Evolutionary conservation across 1,140 invertebrate genomes (phyloP).

Genomic region (Gerris buenoi): DNA sequence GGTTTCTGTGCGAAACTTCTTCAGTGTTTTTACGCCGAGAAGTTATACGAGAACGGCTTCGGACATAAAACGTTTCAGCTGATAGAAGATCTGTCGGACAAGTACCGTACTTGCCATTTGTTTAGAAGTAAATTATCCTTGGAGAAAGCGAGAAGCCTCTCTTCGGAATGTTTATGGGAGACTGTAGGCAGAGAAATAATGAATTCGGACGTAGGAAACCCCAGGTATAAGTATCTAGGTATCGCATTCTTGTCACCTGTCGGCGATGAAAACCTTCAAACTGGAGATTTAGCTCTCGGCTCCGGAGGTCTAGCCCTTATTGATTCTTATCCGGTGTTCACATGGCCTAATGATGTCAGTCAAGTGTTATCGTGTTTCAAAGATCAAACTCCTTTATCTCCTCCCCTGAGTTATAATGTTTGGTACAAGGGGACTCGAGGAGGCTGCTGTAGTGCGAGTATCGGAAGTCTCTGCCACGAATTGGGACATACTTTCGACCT

Average conservation of each 20-base stretch:
- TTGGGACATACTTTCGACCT: slow-evolving; percentile 88
- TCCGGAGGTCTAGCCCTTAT: slow-evolving; percentile 80
- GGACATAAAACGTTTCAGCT: not conserved
- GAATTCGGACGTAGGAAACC: not conserved
- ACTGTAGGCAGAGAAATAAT: not conserved
- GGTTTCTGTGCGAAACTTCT: not conserved
- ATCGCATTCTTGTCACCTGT: not conserved
- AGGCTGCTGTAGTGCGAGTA: slow-evolving; percentile 76
- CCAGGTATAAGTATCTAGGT: not conserved
- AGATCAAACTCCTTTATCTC: slow-evolving; percentile 47
- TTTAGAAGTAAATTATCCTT: not conserved
- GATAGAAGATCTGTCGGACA: not conserved
- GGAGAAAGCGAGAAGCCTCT: not conserved
- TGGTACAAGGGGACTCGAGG: slow-evolving; percentile 69
- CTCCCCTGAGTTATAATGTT: slow-evolving; percentile 70
- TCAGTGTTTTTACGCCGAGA: slow-evolving; percentile 1
- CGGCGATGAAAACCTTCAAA: slow-evolving; percentile 2
- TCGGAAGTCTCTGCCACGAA: slow-evolving; percentile 86
- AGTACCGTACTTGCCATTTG: not conserved
- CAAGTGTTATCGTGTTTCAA: slow-evolving; percentile 47
- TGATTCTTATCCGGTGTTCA: slow-evolving; percentile 75
- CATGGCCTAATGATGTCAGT: slow-evolving; percentile 62
- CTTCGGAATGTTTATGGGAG: not conserved
- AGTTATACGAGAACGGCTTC: not conserved
- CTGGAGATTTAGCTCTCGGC: slow-evolving; percentile 74